These are phyloP conservation scores for Oreocharis arfaki DNA, from an alignment of 2,113 vertebrate genomes.

Conservation along the genomic window DNA sequence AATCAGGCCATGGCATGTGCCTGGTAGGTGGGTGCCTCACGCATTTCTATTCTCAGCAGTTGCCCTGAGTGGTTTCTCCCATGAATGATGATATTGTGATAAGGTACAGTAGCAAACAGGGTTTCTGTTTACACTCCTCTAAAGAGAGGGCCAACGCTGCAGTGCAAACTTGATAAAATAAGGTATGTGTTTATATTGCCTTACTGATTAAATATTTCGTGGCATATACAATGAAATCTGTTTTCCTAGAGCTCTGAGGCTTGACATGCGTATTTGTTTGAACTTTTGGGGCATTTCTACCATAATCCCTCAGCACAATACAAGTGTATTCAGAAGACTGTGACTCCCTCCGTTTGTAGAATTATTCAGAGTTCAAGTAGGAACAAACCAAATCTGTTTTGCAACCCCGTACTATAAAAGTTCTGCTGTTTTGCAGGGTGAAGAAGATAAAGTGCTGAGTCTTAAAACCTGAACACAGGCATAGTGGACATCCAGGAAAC, in stretches of 20 bases:
- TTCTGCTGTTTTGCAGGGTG: not conserved
- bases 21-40: not conserved
- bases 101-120: constrained; percentile 15
- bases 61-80: not conserved
- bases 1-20: not conserved
- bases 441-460: not conserved
- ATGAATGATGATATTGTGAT: not conserved
- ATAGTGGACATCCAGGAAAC: not conserved
- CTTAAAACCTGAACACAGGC: not conserved
- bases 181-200: constrained; percentile 22
- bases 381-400: constrained; percentile 39
- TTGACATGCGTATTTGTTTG: constrained; percentile 59
- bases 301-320: constrained; percentile 44
- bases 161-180: constrained; percentile 26
- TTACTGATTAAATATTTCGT: constrained; percentile 62
- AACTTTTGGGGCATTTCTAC: constrained; percentile 49
- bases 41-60: constrained; percentile 33
- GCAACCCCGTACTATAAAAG: not conserved
- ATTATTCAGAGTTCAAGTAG: constrained; percentile 44
- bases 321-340: constrained; percentile 2
- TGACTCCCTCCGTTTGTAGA: not conserved
- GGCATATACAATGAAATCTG: constrained; percentile 40
- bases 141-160: not conserved
- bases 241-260: constrained; percentile 41
- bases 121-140: constrained; percentile 52